A percentile compares a stretch with the other conserved stretches of the same genome.
Evolutionary conservation across 2,888 invertebrate genomes (phyloP).

Genomic region (Spisula solida): DNA sequence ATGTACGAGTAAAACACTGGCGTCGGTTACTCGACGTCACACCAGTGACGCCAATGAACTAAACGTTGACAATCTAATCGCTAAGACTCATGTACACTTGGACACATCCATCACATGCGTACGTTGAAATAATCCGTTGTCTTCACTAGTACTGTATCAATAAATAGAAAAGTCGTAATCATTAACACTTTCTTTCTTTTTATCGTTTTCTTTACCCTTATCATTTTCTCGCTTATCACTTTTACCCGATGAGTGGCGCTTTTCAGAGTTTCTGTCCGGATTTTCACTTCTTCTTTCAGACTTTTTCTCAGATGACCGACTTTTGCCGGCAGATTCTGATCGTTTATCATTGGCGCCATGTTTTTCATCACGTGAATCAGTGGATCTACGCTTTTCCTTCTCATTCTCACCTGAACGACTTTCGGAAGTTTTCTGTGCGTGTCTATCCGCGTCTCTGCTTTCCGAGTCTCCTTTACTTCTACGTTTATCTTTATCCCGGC

Average conservation of each 20-base stretch:
- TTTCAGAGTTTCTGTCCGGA: constrained; percentile 20
- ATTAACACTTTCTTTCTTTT: constrained; percentile 40
- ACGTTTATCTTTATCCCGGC: neutral
- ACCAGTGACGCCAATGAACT: neutral
- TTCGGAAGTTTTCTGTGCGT: neutral
- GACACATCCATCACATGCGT: neutral
- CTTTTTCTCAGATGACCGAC: neutral
- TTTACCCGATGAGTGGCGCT: constrained; percentile 35
- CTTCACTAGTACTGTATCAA: constrained; percentile 17
- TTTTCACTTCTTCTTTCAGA: neutral
- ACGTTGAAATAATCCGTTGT: neutral
- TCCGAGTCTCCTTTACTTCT: neutral
- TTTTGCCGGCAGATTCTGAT: neutral
- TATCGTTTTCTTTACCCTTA: constrained; percentile 33
- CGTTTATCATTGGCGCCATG: neutral
- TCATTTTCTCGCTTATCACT: constrained; percentile 43
- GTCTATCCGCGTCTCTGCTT: neutral
- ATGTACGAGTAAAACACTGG: neutral
- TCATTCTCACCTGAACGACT: neutral
- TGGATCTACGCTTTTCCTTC: neutral
- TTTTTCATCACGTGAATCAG: neutral
- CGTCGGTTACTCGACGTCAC: neutral
- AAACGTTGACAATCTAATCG: neutral
- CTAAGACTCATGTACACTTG: neutral
- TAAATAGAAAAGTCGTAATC: constrained; percentile 67